Conservation (phyloP, 2,888 invertebrate genomes). For the Nebria brevicollis region DNA sequence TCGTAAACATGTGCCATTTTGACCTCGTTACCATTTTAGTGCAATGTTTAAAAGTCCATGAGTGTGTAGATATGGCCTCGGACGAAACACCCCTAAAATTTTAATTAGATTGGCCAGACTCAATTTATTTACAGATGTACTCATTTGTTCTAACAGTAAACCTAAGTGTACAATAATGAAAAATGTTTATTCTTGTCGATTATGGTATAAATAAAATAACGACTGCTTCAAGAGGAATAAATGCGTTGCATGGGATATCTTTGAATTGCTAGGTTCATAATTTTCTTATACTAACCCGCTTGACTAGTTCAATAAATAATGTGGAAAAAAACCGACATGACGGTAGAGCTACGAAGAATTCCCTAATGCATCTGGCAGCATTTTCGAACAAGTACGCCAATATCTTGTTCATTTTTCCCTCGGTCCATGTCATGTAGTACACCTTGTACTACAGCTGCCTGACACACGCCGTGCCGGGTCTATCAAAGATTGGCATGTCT, state of each 20-base stretch:
- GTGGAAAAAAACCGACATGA: neutral
- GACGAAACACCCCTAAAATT: neutral
- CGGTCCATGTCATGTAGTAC: neutral
- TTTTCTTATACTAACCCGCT: neutral
- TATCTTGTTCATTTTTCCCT: neutral
- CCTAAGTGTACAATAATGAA: too few species aligned
- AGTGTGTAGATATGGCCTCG: neutral
- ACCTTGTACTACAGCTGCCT: neutral
- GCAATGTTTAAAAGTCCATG: neutral
- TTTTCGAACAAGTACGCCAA: neutral
- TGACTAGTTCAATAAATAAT: neutral
- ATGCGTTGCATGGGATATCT: neutral
- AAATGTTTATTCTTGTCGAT: too few species aligned
- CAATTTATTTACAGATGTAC: neutral
- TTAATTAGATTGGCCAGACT: neutral
- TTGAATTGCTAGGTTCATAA: neutral
- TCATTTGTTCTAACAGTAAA: neutral
- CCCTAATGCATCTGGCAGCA: conserved; percentile 1
- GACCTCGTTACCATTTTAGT: conserved; percentile 1
- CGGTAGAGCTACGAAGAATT: neutral
- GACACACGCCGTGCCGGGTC: neutral
- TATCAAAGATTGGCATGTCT: neutral
- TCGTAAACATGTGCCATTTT: conserved; percentile 9
- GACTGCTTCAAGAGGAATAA: too few species aligned
- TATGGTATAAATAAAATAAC: too few species aligned